Evolutionary conservation across 2,113 vertebrate species (phyloP).

Genomic region (Oreochromis tanganicae): DNA sequence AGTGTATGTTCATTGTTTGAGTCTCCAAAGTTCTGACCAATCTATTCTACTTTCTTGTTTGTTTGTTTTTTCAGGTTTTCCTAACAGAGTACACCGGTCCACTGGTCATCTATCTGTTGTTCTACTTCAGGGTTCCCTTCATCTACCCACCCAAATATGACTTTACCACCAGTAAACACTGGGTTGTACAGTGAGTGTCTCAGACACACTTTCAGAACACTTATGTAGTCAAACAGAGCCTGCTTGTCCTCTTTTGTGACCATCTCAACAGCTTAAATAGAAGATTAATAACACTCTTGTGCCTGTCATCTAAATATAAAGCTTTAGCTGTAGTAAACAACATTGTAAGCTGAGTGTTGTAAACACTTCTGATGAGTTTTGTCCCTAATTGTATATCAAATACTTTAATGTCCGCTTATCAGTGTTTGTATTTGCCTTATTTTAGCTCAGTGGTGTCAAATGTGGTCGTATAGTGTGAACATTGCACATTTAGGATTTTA

Average conservation of each 20-base stretch:
- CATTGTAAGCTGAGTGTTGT: neutral
- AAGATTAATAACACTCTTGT: neutral
- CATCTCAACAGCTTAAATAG: neutral
- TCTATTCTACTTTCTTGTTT: neutral
- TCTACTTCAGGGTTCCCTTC: conserved; percentile 90
- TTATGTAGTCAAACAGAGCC: neutral
- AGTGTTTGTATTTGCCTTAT: neutral
- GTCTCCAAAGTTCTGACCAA: neutral
- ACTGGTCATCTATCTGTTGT: conserved; percentile 86
- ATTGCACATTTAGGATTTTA: neutral
- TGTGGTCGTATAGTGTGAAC: neutral
- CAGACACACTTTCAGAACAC: neutral
- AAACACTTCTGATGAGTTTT: neutral
- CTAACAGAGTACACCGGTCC: conserved; percentile 87
- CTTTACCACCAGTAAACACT: conserved; percentile 88
- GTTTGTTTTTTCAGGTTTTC: conserved; percentile 76
- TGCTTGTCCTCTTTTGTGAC: neutral
- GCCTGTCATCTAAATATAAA: neutral
- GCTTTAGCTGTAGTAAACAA: neutral
- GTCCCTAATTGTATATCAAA: neutral
- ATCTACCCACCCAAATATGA: conserved; percentile 85
- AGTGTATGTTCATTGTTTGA: neutral
- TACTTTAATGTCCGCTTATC: neutral
- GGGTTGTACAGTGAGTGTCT: conserved; percentile 85
- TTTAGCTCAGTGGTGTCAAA: neutral